These are phyloP conservation scores for Lanius ludovicianus DNA, from an alignment of 2,113 vertebrate species.

Conservation along the genomic window DNA sequence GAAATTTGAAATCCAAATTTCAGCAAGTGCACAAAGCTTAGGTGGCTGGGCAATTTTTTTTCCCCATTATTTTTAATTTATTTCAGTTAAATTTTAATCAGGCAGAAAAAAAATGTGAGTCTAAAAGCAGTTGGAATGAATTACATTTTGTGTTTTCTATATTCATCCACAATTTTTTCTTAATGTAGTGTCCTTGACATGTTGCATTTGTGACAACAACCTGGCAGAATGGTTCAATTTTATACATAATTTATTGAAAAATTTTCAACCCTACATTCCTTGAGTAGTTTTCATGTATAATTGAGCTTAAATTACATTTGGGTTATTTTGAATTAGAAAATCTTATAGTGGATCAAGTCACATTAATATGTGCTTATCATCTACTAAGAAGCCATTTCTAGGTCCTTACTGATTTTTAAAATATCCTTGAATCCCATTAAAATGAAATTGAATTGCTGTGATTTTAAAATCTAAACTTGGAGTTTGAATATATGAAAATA, in stretches of 20 bases:
- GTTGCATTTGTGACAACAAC: conserved; percentile 28
- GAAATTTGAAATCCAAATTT: neutral
- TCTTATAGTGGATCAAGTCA: neutral
- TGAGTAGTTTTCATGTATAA: conserved; percentile 68
- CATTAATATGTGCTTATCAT: conserved; percentile 22
- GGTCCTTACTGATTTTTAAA: neutral
- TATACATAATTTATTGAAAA: conserved; percentile 64
- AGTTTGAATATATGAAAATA: neutral
- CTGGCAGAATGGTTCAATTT: conserved; percentile 21
- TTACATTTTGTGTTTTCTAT: neutral
- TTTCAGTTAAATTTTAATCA: conserved; percentile 44
- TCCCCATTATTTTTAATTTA: neutral
- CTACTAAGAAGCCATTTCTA: neutral
- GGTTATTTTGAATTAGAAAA: conserved; percentile 45
- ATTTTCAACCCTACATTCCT: conserved; percentile 25
- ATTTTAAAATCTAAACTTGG: neutral
- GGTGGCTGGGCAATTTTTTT: neutral
- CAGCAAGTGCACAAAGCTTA: neutral
- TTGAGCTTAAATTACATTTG: conserved; percentile 63
- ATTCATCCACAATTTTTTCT: neutral
- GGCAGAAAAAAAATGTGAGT: neutral
- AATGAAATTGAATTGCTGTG: neutral
- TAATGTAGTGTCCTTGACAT: neutral
- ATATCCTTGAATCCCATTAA: neutral
- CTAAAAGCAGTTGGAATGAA: conserved; percentile 1